Conservation (phyloP, 2,888 invertebrate species). For the Keiferia lycopersicella region DNA sequence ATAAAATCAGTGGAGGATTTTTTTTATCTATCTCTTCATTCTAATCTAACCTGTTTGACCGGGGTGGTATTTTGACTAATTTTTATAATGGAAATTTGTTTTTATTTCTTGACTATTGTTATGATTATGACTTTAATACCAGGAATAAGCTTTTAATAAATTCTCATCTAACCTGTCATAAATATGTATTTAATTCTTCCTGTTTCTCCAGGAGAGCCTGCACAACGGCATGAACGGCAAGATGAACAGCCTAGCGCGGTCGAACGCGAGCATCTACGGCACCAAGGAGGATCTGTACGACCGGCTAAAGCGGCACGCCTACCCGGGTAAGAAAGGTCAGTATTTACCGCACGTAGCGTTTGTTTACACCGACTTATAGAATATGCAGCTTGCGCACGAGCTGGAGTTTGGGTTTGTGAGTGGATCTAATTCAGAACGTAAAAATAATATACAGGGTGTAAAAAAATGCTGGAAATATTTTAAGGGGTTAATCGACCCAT, state of each 20-base stretch:
- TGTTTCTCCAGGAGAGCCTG: slow-evolving; percentile 84
- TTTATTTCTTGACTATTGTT: too few species aligned
- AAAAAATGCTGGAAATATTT: too few species aligned
- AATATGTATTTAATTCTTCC: background rate
- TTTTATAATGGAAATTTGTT: too few species aligned
- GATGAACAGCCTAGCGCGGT: slow-evolving; percentile 95
- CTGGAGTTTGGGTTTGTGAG: slow-evolving; percentile 4
- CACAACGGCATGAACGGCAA: slow-evolving; percentile 92
- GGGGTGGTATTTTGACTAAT: too few species aligned
- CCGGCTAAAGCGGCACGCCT: slow-evolving; percentile 96
- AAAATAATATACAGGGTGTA: too few species aligned
- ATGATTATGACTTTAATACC: too few species aligned
- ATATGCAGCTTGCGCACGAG: slow-evolving; percentile 26
- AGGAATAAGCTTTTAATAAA: too few species aligned
- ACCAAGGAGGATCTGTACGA: slow-evolving; percentile 98
- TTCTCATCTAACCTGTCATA: too few species aligned
- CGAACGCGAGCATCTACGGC: slow-evolving; percentile 96
- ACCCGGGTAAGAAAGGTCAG: slow-evolving; percentile 95
- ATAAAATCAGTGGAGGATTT: too few species aligned
- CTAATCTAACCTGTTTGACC: too few species aligned
- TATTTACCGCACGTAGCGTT: slow-evolving; percentile 69
- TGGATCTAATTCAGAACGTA: background rate
- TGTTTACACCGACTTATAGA: slow-evolving; percentile 54
- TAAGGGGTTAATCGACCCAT: too few species aligned
- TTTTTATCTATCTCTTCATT: too few species aligned